A percentile compares a stretch with the other conserved stretches of the same genome.
phyloP scores from a whole-genome alignment of 2,797 vertebrate genomes.

The Alca torda region DNA sequence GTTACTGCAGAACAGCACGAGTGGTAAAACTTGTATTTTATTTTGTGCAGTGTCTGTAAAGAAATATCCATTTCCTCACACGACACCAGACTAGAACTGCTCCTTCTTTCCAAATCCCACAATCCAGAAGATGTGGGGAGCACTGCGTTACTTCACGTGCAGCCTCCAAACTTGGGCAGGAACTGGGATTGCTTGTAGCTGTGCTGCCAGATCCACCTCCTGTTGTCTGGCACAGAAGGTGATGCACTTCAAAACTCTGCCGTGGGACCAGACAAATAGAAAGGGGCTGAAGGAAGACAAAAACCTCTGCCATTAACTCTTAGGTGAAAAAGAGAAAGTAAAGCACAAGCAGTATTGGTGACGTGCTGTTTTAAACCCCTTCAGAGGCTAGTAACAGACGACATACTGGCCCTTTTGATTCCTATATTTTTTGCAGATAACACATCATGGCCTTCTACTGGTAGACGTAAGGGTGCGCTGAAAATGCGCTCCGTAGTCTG shows the following conservation, averaged over 20 bases:
- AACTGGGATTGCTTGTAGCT: not conserved
- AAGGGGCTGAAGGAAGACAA: not conserved
- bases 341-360: not conserved
- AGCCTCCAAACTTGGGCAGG: not conserved
- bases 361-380: not conserved
- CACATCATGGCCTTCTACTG: not conserved
- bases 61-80: not conserved
- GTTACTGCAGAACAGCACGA: not conserved
- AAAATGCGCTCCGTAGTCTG: not conserved
- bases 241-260: not conserved
- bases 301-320: not conserved
- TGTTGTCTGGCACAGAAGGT: not conserved
- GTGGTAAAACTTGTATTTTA: not conserved
- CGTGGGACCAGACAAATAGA: not conserved
- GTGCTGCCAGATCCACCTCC: not conserved
- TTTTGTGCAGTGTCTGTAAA: not conserved
- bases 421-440: not conserved
- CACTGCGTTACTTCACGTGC: not conserved
- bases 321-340: not conserved
- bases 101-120: not conserved
- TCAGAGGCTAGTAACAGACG: not conserved
- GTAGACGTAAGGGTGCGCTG: not conserved
- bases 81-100: not conserved
- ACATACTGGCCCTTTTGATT: no score
- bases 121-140: not conserved